Base-by-base conservation (phyloP, 2,888 invertebrate species). In the Papilio elwesi region DNA sequence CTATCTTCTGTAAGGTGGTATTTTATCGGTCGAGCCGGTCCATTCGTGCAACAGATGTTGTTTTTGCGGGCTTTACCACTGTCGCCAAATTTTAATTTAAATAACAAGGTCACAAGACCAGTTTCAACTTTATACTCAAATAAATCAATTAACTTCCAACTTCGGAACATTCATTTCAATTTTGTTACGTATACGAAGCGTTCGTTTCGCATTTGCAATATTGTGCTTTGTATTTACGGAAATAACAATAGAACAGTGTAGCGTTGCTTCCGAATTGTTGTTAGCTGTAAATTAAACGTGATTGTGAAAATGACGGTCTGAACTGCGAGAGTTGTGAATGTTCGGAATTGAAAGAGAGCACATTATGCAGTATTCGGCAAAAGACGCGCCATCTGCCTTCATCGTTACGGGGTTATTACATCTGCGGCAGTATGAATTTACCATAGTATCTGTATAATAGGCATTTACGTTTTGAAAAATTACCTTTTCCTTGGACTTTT, bases 321-420 rank as follows among this genome's bases (percentile, higher is more conserved):
- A 77, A 76, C 81, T 81, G 77, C 79, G 78, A 78, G 77, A 68
- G 74, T 73, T 76, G 78, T 78, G 78, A 78, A 77, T 75, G 78
- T 78, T 79, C 79, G 77, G 78, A 82, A 82, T 82, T 79, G 81
- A 80, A 89, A 92, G 90, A 92, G 90, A 87, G 82, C 82, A 85
- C 89, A 92, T 92, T 91, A 91, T 87, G 87, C 87, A 87, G 79
- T 81, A 80, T 83, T 83, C 83, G 81, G 84, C 81, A 79, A 76
- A 77, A 78, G 79, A 81, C 88, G 86, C 86, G 86, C 87, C 92
- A 92, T 90, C 92, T 92, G 92, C 83, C 80, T 76, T 79, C 80
- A 83, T 87, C 87, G 87, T 90, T 89, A 85, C 77, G 81, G 78
- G 83, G 84, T 89, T 91, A 91, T 91, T 88, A 87, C 88, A 84